phyloP scores from a whole-genome alignment of 2,888 invertebrate species.

The Dryobotodes eremita region DNA sequence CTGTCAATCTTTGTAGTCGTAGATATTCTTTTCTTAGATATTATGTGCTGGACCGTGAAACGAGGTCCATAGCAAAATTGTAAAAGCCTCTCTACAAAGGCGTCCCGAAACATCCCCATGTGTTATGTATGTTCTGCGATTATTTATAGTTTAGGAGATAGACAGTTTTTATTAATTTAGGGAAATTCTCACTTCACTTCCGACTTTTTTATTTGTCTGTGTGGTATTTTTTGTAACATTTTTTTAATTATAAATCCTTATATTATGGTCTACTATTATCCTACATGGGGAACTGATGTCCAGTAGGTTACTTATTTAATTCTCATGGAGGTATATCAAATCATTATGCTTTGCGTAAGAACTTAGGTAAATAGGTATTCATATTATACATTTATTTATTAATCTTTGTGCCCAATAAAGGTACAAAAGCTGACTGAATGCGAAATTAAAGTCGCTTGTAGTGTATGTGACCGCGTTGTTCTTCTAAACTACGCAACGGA shows the following conservation, averaged over 20 bases:
- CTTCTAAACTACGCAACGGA: no score
- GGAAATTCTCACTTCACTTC: no score
- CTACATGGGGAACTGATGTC: neutral
- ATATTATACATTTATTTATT: neutral
- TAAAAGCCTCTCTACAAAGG: no score
- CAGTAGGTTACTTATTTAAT: neutral
- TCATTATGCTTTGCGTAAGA: neutral
- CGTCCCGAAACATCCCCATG: no score
- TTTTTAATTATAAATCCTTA: no score
- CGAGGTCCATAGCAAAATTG: no score
- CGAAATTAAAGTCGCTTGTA: neutral
- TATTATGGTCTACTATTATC: neutral
- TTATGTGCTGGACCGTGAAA: neutral
- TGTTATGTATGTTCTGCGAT: no score
- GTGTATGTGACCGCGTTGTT: neutral
- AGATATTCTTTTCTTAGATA: neutral
- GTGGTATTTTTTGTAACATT: no score
- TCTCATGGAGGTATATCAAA: neutral
- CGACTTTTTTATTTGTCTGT: no score
- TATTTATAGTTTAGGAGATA: no score
- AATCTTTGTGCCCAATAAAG: neutral
- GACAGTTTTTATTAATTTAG: no score
- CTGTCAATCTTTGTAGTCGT: neutral
- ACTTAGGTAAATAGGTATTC: neutral
- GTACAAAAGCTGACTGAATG: neutral